These are phyloP conservation scores for Nephila pilipes DNA, from an alignment of 1,140 invertebrate genomes.

Conservation along the genomic window DNA sequence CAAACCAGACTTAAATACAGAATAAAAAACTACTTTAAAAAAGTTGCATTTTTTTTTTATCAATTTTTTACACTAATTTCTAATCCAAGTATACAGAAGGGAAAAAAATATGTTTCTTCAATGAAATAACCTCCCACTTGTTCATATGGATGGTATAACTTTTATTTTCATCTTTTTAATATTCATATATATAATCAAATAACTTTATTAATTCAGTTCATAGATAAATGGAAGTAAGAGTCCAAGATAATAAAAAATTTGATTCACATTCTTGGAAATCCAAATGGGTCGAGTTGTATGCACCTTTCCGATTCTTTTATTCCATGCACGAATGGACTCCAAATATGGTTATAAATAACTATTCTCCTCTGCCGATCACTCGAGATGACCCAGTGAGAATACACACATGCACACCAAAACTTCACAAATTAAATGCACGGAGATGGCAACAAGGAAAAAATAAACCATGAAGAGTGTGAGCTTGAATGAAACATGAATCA, in stretches of 20 bases:
- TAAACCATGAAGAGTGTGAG: constrained; percentile 35
- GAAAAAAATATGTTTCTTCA: neutral
- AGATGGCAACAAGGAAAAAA: constrained; percentile 60
- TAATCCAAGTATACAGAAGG: neutral
- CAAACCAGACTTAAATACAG: constrained; percentile 17
- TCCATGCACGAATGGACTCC: neutral
- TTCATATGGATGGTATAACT: constrained; percentile 24
- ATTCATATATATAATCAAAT: constrained; percentile 14
- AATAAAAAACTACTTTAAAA: constrained; percentile 34
- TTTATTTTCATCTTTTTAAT: neutral
- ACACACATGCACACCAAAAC: constrained; percentile 44
- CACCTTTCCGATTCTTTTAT: neutral
- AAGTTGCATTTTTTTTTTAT: neutral
- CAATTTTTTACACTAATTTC: constrained; percentile 1
- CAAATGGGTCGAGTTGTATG: neutral
- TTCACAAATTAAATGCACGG: constrained; percentile 62
- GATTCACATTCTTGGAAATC: constrained; percentile 31
- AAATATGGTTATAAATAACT: constrained; percentile 43
- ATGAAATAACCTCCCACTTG: neutral
- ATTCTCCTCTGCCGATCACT: neutral
- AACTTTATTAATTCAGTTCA: constrained; percentile 29
- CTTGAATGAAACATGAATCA: constrained; percentile 71
- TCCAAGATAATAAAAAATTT: constrained; percentile 45
- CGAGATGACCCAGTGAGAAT: constrained; percentile 3
- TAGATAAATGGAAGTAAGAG: constrained; percentile 48